These are phyloP conservation scores for Delia radicum DNA, from an alignment of 1,140 invertebrate genomes.

Conservation along the genomic window DNA sequence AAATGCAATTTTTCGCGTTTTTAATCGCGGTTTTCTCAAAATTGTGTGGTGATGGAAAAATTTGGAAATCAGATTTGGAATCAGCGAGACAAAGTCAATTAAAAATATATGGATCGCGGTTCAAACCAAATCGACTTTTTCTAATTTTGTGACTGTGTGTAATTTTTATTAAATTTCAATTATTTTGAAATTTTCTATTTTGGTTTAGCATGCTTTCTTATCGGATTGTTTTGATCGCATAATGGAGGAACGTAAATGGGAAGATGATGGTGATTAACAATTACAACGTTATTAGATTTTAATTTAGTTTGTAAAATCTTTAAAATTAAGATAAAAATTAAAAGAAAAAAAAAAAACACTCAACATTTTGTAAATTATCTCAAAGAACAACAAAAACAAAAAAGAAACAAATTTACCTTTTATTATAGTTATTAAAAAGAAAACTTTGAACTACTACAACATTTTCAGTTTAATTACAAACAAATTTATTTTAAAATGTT, in stretches of 20 bases:
- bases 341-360: not conserved
- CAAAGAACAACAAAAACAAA: not conserved
- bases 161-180: not conserved
- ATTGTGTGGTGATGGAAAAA: no score
- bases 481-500: no score
- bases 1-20: no score
- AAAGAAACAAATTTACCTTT: not conserved
- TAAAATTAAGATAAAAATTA: constrained; percentile 9
- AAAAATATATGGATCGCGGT: no score
- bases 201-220: constrained; percentile 80
- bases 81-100: no score
- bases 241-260: constrained; percentile 84
- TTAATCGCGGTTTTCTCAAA: no score
- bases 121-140: no score
- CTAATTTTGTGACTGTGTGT: no score
- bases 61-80: no score
- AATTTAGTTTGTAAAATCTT: constrained; percentile 6
- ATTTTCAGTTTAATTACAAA: no score
- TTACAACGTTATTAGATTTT: constrained; percentile 19
- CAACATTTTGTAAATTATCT: not conserved
- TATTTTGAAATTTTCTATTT: constrained; percentile 31
- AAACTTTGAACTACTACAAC: no score
- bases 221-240: constrained; percentile 93
- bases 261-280: constrained; percentile 71
- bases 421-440: not conserved